Evolutionary conservation across 1,140 invertebrate species (phyloP).

Genomic region (Saccostrea cuccullata): DNA sequence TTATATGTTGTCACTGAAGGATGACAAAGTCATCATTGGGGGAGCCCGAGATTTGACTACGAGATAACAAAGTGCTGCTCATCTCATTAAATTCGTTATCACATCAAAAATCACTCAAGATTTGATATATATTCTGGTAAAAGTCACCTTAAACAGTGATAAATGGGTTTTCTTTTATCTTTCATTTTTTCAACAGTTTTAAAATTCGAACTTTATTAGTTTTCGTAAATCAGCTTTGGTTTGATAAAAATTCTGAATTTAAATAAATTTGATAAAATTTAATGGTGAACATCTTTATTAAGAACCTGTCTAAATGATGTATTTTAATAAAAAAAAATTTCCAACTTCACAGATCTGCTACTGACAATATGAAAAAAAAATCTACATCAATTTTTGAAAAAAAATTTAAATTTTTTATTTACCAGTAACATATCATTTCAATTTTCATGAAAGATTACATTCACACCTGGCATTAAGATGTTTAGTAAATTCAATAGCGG

Average conservation of each 20-base stretch:
- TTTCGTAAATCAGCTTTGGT: slow-evolving; percentile 4
- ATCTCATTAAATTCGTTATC: slow-evolving; percentile 42
- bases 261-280: neutral
- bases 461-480: neutral
- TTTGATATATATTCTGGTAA: slow-evolving; percentile 37
- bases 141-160: slow-evolving; percentile 37
- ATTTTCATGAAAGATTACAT: neutral
- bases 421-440: neutral
- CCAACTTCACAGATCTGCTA: neutral
- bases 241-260: neutral
- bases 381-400: neutral
- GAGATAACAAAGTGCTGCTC: slow-evolving; percentile 39
- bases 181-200: neutral
- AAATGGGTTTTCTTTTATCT: neutral
- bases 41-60: slow-evolving; percentile 16
- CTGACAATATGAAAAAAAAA: neutral
- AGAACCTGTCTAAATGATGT: neutral
- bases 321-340: neutral
- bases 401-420: neutral
- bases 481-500: neutral
- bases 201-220: neutral
- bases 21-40: slow-evolving; percentile 38
- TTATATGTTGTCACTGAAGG: slow-evolving; percentile 10
- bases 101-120: slow-evolving; percentile 24
- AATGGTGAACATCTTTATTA: neutral